These are phyloP conservation scores for Mustelus asterias DNA, from an alignment of 2,113 vertebrate species.

Conservation along the genomic window DNA sequence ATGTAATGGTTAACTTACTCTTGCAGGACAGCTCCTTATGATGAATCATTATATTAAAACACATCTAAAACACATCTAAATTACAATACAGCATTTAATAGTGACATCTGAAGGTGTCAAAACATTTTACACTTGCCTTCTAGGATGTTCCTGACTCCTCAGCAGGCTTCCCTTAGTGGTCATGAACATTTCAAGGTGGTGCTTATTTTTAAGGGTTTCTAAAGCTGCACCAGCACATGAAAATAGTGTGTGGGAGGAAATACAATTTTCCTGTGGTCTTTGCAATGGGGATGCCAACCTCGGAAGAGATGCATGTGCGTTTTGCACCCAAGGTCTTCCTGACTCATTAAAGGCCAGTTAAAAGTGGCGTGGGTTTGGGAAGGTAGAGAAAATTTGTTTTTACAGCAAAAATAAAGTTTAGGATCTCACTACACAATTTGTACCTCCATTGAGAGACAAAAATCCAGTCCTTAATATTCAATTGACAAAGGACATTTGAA, in stretches of 20 bases:
- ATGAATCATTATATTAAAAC: neutral
- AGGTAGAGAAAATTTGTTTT: neutral
- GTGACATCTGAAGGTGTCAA: neutral
- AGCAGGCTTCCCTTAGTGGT: neutral
- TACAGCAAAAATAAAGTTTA: neutral
- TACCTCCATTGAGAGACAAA: neutral
- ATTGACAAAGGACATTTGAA: neutral
- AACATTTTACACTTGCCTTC: neutral
- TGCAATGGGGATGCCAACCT: too few relatives aligned
- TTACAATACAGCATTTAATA: neutral
- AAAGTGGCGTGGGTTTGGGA: neutral
- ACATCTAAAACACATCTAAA: neutral
- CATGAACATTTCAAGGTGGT: neutral
- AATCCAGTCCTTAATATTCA: neutral
- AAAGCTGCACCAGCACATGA: too few relatives aligned
- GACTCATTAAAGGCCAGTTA: neutral
- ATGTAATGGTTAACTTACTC: neutral
- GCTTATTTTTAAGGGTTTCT: too few relatives aligned
- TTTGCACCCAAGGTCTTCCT: neutral
- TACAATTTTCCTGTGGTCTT: too few relatives aligned
- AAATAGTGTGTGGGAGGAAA: too few relatives aligned
- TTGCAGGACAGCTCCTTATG: neutral
- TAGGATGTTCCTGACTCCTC: neutral
- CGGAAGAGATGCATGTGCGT: neutral
- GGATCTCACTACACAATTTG: neutral